Percentiles rank a stretch among this genome's conserved stretches.
Evolutionary conservation across 2,797 vertebrate species (phyloP).

Genomic region (Sebastes kiyomatsui): DNA sequence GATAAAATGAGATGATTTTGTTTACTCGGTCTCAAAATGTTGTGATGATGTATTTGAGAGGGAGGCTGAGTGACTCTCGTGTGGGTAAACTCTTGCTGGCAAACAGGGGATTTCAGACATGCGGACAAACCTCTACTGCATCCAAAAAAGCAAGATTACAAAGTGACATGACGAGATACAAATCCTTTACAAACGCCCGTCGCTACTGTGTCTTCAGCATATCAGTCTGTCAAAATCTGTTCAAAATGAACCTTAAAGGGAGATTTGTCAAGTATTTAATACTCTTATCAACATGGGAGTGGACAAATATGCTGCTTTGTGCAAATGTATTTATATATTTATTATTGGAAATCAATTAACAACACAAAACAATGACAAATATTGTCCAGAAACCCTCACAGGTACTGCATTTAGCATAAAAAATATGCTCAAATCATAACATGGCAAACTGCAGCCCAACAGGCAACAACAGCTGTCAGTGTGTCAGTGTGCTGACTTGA

Average conservation of each 20-base stretch:
- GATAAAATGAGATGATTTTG: constrained; percentile 34
- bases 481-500: too few relatives aligned
- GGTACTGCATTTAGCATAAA: too few relatives aligned
- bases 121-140: constrained; percentile 3
- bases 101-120: constrained; percentile 33
- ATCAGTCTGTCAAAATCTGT: neutral
- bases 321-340: too few relatives aligned
- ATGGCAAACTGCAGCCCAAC: accelerated
- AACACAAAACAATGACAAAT: too few relatives aligned
- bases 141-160: constrained; percentile 26
- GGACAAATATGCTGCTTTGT: too few relatives aligned
- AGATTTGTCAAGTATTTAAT: too few relatives aligned
- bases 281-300: too few relatives aligned
- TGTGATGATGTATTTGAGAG: constrained; percentile 19
- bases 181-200: constrained; percentile 17
- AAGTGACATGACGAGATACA: neutral
- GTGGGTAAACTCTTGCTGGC: constrained; percentile 24
- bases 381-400: too few relatives aligned
- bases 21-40: constrained; percentile 38
- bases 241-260: too few relatives aligned
- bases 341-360: too few relatives aligned
- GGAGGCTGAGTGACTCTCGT: constrained; percentile 19
- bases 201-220: neutral
- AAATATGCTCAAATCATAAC: too few relatives aligned
- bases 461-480: too few relatives aligned